phyloP scores from a whole-genome alignment of 1,140 invertebrate species.

The Drosophila nigromelanica region DNA sequence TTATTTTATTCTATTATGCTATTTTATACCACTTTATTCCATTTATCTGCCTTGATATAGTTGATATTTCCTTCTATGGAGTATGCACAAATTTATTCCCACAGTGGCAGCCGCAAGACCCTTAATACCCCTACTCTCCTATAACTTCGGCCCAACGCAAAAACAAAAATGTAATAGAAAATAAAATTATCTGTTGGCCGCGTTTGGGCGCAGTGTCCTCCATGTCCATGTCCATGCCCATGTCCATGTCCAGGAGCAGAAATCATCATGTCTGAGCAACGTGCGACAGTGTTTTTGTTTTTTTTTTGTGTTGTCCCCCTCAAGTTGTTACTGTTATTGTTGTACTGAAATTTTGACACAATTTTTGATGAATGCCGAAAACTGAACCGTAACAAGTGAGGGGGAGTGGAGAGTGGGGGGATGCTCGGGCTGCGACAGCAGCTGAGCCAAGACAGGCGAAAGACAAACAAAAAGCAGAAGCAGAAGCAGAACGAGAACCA shows the following conservation, averaged over 20 bases:
- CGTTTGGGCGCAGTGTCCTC: neutral
- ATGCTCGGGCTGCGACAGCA: too few species aligned
- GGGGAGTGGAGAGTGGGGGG: too few species aligned
- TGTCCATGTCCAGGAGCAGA: slow-evolving; percentile 22
- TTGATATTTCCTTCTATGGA: too few species aligned
- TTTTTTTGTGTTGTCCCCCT: neutral
- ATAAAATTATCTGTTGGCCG: slow-evolving; percentile 1
- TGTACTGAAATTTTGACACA: slow-evolving; percentile 73
- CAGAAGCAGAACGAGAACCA: neutral
- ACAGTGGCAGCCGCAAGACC: too few species aligned
- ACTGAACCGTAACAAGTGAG: slow-evolving; percentile 66
- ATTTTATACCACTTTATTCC: too few species aligned
- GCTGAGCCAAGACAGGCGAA: slow-evolving; percentile 19
- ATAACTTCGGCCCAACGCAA: too few species aligned
- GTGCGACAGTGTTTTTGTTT: slow-evolving; percentile 8
- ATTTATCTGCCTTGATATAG: too few species aligned
- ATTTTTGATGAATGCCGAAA: slow-evolving; percentile 77
- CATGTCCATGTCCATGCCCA: slow-evolving; percentile 6
- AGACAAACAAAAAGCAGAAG: slow-evolving; percentile 54
- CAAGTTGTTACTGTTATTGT: slow-evolving; percentile 11
- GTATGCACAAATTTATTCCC: too few species aligned
- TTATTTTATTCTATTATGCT: too few species aligned
- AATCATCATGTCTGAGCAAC: slow-evolving; percentile 31
- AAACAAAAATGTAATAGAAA: too few species aligned
- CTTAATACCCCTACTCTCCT: too few species aligned